These are phyloP conservation scores for Cydia splendana DNA, from an alignment of 1,140 invertebrate genomes.

Conservation along the genomic window DNA sequence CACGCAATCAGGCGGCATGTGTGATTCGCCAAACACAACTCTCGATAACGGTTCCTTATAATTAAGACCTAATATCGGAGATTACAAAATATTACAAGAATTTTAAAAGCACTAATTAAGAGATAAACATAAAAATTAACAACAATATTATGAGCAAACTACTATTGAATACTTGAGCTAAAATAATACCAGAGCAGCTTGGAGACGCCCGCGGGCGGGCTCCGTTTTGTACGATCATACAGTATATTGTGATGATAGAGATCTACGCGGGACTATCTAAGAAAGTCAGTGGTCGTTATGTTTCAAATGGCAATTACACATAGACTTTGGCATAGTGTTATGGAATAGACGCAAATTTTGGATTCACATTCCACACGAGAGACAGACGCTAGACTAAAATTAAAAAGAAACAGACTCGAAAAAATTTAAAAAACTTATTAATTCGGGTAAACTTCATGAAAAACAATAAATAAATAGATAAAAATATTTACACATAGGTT, in stretches of 20 bases:
- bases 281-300: constrained; percentile 55
- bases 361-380: constrained; percentile 37
- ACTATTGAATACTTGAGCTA: constrained; percentile 75
- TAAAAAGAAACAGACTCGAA: constrained; percentile 47
- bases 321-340: constrained; percentile 77
- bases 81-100: constrained; percentile 64
- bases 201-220: constrained; percentile 59
- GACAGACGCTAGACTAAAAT: constrained; percentile 39
- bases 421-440: constrained; percentile 61
- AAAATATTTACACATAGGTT: constrained; percentile 72
- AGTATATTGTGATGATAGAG: constrained; percentile 73
- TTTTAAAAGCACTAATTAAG: constrained; percentile 51
- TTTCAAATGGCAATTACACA: constrained; percentile 64
- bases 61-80: constrained; percentile 64
- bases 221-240: constrained; percentile 74
- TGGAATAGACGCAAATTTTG: constrained; percentile 53
- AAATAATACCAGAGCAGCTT: constrained; percentile 77
- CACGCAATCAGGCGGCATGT: constrained; percentile 54
- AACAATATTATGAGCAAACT: constrained; percentile 77
- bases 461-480: constrained; percentile 71
- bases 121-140: constrained; percentile 68
- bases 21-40: constrained; percentile 50
- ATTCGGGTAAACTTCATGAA: constrained; percentile 76
- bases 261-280: constrained; percentile 60
- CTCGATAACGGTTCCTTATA: constrained; percentile 49